These are phyloP conservation scores for Drosophila sordidula DNA, from an alignment of 2,888 invertebrate species.

Conservation along the genomic window DNA sequence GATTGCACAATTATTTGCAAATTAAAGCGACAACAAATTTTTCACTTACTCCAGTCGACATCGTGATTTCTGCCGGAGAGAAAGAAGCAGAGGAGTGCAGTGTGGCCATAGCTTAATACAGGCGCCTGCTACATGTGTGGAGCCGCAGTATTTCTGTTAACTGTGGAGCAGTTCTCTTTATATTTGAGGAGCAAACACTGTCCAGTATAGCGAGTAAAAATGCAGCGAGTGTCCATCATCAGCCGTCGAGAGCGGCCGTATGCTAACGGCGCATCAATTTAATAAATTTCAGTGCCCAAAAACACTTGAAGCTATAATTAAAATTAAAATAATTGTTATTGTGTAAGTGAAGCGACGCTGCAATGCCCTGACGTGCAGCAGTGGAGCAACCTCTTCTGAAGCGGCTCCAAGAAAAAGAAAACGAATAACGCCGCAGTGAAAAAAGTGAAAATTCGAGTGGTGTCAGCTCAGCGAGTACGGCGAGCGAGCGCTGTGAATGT, in stretches of 20 bases:
- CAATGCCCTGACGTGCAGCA: constrained; percentile 26
- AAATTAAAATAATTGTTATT: constrained; percentile 28
- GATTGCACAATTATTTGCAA: constrained; percentile 77
- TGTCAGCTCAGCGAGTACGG: constrained; percentile 51
- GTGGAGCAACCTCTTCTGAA: constrained; percentile 13
- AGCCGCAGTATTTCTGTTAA: constrained; percentile 21
- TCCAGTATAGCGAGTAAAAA: constrained; percentile 13
- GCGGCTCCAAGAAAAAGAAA: constrained; percentile 22
- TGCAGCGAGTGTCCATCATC: constrained; percentile 29
- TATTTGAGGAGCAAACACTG: constrained; percentile 1
- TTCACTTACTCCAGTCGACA: constrained; percentile 91
- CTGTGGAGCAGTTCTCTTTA: constrained; percentile 27
- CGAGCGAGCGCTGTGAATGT: constrained; percentile 30
- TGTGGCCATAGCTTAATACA: constrained; percentile 18
- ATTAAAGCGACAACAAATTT: constrained; percentile 55
- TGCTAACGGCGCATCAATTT: constrained; percentile 55
- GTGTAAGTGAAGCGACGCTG: constrained; percentile 38
- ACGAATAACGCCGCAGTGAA: constrained; percentile 51
- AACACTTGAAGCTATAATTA: constrained; percentile 35
- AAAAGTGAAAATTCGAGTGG: constrained; percentile 76
- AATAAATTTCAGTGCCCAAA: constrained; percentile 42
- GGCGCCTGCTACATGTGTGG: constrained; percentile 26
- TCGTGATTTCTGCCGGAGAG: constrained; percentile 87
- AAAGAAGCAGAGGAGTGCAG: constrained; percentile 69
- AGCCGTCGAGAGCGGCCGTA: constrained; percentile 53